Evolutionary conservation across 1,140 invertebrate species (phyloP), one percentile per base, ranked within the genome.

Genomic region (Drosophila takahashii): DNA sequence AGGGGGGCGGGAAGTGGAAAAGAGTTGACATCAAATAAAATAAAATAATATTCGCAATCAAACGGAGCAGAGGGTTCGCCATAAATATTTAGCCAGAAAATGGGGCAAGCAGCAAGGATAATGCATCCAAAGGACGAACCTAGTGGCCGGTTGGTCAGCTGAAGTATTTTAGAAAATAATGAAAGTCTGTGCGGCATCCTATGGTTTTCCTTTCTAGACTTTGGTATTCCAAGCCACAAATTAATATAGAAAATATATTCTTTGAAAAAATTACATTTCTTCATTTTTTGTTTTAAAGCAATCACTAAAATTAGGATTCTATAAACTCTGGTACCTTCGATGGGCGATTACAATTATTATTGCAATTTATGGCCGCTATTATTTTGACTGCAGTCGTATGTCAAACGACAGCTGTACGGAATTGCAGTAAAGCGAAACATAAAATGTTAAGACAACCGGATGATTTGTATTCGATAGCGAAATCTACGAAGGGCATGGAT

Each of bases 31-130:
- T 72, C 59, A 72, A 72, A 37, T 72, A 71, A 72, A 72, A 37
- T 60, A 71, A 72, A 71, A 72, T 72, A 72, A 72, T 60, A 72
- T 72, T 72, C 54, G 47, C 69, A 59, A 72, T 72, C 69, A 72
- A 72, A 51, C 39, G 18, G 26, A 44, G 53, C 32, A 32, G 37
- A 8, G 47, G 18, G 26, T 54, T 52, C 7, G 54, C 45, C 66
- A 72, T 72, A 59, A 72, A 72, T 60, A 45, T 16, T 27, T 7
- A 5, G 18, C 32, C 22, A 7, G 10, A 15, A 22, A 42, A 54
- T 11, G 9, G 50, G 65, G 16, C 9, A 11, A 16, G 26, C 32
- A 26, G 44, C 11, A 34, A 34, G 42, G 18, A 51, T 65, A 51
- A 65, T 59, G 59, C 59, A 41, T 59, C 27, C 36, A 0, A 15